Conservation (phyloP, 2,113 vertebrate genomes). For the Noturus placidus region DNA sequence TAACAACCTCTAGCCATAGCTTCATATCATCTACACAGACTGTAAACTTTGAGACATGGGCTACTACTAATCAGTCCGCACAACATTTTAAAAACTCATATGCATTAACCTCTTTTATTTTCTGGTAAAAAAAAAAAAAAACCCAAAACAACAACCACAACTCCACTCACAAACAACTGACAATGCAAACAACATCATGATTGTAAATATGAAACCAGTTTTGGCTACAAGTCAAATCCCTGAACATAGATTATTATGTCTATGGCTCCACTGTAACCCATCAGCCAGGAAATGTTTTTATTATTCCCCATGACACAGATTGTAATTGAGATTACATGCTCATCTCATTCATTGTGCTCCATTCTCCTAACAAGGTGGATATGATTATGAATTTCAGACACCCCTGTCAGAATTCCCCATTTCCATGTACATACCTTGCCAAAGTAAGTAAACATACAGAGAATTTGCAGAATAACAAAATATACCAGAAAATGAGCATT, state of each 20-base stretch:
- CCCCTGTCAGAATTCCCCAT: neutral
- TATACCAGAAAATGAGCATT: neutral
- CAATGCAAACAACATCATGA: neutral
- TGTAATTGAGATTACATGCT: neutral
- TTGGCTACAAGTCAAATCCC: neutral
- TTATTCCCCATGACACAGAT: neutral
- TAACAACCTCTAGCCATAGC: neutral
- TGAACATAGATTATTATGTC: neutral
- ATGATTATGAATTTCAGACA: neutral
- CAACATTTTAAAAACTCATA: neutral
- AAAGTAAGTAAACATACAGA: neutral
- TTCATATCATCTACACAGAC: no score
- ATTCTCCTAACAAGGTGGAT: neutral
- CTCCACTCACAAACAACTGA: neutral
- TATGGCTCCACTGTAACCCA: neutral
- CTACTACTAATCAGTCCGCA: neutral
- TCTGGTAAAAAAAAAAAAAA: neutral
- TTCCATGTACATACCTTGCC: neutral
- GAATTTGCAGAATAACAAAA: neutral
- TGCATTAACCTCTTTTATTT: neutral
- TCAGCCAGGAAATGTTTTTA: neutral
- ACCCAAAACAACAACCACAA: neutral
- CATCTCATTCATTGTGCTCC: neutral
- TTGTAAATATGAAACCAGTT: neutral
- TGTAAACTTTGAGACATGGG: neutral